These are phyloP conservation scores for Drosophila neonasuta DNA, from an alignment of 2,888 invertebrate genomes.

Conservation along the genomic window DNA sequence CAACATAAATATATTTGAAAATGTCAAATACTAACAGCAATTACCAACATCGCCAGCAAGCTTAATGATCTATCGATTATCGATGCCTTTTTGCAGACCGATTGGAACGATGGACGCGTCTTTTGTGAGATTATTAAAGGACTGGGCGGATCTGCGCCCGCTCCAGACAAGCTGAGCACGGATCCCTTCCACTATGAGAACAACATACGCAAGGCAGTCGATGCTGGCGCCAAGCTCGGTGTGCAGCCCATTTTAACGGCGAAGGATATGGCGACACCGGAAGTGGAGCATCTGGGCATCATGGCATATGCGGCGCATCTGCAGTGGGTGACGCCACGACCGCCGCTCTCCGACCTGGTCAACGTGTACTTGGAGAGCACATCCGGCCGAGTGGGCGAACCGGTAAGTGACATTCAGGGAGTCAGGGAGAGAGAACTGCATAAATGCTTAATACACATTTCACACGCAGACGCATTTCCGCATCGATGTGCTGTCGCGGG, in stretches of 20 bases:
- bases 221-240: slow-evolving; percentile 87
- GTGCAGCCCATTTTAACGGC: slow-evolving; percentile 95
- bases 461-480: slow-evolving; percentile 88
- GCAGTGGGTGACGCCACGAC: slow-evolving; percentile 93
- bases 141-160: slow-evolving; percentile 93
- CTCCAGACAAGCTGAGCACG: slow-evolving; percentile 89
- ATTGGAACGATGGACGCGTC: slow-evolving; percentile 97
- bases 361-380: slow-evolving; percentile 91
- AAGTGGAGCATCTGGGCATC: slow-evolving; percentile 97
- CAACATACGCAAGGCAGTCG: slow-evolving; percentile 90
- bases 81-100: slow-evolving; percentile 85
- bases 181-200: slow-evolving; percentile 92
- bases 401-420: slow-evolving; percentile 84
- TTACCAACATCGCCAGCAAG: slow-evolving; percentile 20
- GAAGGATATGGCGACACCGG: slow-evolving; percentile 96
- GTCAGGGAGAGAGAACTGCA: slow-evolving; percentile 1
- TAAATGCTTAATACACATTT: slow-evolving; percentile 62
- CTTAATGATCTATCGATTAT: background rate
- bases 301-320: slow-evolving; percentile 98
- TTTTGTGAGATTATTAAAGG: slow-evolving; percentile 94
- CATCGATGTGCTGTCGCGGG: slow-evolving; percentile 87
- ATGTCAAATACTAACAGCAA: background rate
- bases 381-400: slow-evolving; percentile 92
- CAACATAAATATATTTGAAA: too few relatives aligned
- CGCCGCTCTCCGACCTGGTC: slow-evolving; percentile 91